These are phyloP conservation scores for Cantharis nigra DNA, from an alignment of 2,888 invertebrate species.

Conservation along the genomic window DNA sequence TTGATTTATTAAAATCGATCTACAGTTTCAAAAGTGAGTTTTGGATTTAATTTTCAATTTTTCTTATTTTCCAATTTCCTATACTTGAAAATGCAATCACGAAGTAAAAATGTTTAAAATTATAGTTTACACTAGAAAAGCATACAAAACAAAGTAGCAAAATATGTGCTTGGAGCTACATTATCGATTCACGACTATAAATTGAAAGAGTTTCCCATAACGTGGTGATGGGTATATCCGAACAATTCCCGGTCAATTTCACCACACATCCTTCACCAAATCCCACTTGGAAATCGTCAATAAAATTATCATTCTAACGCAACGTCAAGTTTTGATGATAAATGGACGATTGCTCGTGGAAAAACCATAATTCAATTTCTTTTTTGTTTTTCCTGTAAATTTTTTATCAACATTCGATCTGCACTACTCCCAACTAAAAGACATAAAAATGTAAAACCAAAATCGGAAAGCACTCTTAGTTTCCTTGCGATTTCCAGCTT, in stretches of 20 bases:
- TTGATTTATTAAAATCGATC: conserved; percentile 3
- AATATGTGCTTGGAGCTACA: background rate
- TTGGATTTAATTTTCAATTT: background rate
- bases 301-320: background rate
- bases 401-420: background rate
- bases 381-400: background rate
- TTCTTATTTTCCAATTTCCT: background rate
- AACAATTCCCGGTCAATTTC: background rate
- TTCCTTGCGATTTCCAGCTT: background rate
- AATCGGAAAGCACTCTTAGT: background rate
- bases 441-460: background rate
- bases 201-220: background rate
- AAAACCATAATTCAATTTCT: background rate
- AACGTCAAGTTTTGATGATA: background rate
- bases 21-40: background rate
- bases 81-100: background rate
- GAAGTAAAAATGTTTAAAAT: background rate
- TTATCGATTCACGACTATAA: background rate
- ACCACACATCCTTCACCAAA: background rate
- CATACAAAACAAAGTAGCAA: background rate
- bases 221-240: background rate
- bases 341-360: background rate
- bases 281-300: background rate
- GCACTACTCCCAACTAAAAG: background rate
- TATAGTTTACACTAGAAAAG: background rate